phyloP scores from a whole-genome alignment of 2,888 invertebrate species.

The Cyaniris semiargus region DNA sequence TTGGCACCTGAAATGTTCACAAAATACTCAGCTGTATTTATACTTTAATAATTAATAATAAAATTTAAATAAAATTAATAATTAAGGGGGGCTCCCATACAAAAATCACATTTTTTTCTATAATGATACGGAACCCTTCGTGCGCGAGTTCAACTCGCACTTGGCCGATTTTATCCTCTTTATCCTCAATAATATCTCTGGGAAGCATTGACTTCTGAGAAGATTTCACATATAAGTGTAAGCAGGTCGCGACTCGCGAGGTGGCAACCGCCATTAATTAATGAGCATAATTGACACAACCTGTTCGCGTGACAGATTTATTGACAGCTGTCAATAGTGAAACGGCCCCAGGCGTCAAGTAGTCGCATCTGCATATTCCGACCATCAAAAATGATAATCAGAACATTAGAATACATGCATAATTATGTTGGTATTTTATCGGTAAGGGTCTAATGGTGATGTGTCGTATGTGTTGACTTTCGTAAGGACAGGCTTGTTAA shows the following conservation, averaged over 20 bases:
- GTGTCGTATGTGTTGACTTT: not conserved
- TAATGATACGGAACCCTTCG: too few species aligned
- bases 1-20: too few species aligned
- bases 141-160: too few species aligned
- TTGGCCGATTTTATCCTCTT: too few species aligned
- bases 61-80: too few species aligned
- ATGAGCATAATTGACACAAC: not conserved
- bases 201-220: not conserved
- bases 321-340: conserved; percentile 13
- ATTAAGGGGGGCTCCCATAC: too few species aligned
- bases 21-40: too few species aligned
- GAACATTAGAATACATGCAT: conserved; percentile 11
- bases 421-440: not conserved
- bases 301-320: conserved; percentile 18
- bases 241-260: not conserved
- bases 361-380: conserved; percentile 15
- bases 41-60: too few species aligned
- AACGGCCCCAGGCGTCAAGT: conserved; percentile 14
- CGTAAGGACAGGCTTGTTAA: not conserved
- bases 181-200: not conserved
- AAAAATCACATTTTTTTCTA: too few species aligned
- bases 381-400: conserved; percentile 18
- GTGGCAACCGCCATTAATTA: conserved; percentile 12
- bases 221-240: not conserved
- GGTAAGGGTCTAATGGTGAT: not conserved